phyloP scores from a whole-genome alignment of 2,888 invertebrate species.

The Podabrus alpinus region DNA sequence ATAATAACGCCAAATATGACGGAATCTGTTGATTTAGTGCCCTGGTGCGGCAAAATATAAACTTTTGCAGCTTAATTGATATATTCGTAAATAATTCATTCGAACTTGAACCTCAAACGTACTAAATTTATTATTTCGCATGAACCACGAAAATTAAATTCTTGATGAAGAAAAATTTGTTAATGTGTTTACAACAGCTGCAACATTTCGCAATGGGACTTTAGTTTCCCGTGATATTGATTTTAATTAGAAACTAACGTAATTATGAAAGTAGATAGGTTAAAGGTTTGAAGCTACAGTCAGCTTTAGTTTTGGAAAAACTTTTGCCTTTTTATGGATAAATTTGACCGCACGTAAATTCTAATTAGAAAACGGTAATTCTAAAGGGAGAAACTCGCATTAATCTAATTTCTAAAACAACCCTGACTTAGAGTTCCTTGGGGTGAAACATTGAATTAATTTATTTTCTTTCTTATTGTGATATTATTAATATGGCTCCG shows the following conservation, averaged over 20 bases:
- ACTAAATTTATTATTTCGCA: neutral
- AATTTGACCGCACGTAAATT: neutral
- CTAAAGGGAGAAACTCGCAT: neutral
- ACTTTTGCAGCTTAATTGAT: neutral
- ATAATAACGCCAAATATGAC: constrained; percentile 1
- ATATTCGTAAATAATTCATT: neutral
- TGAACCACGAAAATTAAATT: neutral
- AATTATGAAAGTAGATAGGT: neutral
- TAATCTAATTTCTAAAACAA: neutral
- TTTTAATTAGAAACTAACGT: neutral
- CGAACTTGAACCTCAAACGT: neutral
- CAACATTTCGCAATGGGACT: neutral
- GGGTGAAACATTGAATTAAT: neutral
- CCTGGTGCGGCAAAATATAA: neutral
- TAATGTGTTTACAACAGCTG: neutral
- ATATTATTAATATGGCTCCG: neutral
- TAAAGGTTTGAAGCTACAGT: neutral
- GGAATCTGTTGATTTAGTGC: constrained; percentile 9
- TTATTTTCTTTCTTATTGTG: neutral
- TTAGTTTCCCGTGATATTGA: neutral
- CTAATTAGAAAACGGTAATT: neutral
- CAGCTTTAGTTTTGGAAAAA: neutral
- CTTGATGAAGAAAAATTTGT: neutral
- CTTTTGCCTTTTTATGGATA: neutral
- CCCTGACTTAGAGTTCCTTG: neutral